Conservation (phyloP, 2,113 vertebrate species). For the Drymodes brunneopygia region DNA sequence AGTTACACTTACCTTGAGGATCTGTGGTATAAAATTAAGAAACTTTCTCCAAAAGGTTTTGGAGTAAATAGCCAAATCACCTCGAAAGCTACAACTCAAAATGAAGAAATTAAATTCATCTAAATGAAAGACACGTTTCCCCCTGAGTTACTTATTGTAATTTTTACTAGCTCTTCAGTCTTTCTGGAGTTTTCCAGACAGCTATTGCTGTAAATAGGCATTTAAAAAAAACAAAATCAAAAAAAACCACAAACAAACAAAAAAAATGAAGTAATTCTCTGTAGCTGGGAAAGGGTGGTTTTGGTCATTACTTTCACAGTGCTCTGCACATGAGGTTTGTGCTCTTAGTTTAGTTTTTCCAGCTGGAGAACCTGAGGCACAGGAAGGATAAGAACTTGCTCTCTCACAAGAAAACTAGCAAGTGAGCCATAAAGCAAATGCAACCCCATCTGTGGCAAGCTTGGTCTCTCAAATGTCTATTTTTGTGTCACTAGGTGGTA, state of each 20-base stretch:
- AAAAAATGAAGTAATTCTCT: neutral
- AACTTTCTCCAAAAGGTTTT: neutral
- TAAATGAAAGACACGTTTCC: neutral
- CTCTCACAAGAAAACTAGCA: neutral
- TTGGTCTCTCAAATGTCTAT: neutral
- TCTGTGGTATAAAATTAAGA: neutral
- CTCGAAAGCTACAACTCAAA: neutral
- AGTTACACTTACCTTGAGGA: neutral
- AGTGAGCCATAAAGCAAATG: neutral
- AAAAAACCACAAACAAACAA: too few species aligned
- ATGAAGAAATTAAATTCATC: neutral
- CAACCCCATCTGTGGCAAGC: neutral
- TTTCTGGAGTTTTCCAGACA: neutral
- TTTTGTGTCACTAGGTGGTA: neutral
- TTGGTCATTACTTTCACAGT: neutral
- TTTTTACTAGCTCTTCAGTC: neutral
- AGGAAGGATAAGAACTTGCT: neutral
- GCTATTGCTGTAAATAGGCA: neutral
- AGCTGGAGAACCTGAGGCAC: neutral
- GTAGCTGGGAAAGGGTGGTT: neutral
- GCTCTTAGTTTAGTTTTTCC: neutral
- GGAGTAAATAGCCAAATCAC: neutral
- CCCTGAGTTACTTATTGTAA: neutral
- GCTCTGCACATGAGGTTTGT: neutral
- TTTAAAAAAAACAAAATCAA: neutral